Evolutionary conservation across 2,888 invertebrate species (phyloP).

Genomic region (Drosophila picticornis): DNA sequence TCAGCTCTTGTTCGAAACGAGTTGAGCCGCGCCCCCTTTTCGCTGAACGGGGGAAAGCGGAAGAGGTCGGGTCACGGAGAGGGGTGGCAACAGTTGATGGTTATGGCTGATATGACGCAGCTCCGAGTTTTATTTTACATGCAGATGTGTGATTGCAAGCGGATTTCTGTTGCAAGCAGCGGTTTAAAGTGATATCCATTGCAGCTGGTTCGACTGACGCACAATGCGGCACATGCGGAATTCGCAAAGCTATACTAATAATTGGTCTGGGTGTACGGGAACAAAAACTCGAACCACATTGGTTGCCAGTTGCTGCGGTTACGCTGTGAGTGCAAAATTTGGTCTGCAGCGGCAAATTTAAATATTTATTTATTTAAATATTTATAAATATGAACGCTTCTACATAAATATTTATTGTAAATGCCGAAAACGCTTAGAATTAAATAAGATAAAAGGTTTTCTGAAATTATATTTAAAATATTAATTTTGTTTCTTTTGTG

Average conservation of each 20-base stretch:
- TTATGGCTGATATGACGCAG: conserved; percentile 68
- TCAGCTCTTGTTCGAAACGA: conserved; percentile 40
- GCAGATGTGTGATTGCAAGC: conserved; percentile 18
- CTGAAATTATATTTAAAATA: conserved; percentile 17
- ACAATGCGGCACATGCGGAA: conserved; percentile 59
- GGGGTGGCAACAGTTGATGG: conserved; percentile 69
- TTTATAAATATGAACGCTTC: conserved; percentile 4
- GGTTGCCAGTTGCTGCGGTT: conserved; percentile 30
- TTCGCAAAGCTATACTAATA: conserved; percentile 50
- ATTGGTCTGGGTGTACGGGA: conserved; percentile 25
- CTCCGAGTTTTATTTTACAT: conserved; percentile 44
- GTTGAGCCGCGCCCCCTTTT: conserved; percentile 24
- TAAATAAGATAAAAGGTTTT: conserved; percentile 26
- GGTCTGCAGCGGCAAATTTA: conserved; percentile 32
- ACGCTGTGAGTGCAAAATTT: conserved; percentile 20
- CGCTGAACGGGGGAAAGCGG: background rate
- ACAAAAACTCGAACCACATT: conserved; percentile 11
- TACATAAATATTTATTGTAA: conserved; percentile 36
- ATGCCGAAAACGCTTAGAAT: conserved; percentile 32
- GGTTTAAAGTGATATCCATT: conserved; percentile 57
- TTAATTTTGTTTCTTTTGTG: conserved; percentile 13
- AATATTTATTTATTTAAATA: conserved; percentile 39
- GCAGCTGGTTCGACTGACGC: conserved; percentile 34
- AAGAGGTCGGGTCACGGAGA: background rate
- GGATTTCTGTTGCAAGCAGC: conserved; percentile 38